Evolutionary conservation across 2,888 invertebrate species (phyloP).

Genomic region (Parapristionchus giblindavisi): DNA sequence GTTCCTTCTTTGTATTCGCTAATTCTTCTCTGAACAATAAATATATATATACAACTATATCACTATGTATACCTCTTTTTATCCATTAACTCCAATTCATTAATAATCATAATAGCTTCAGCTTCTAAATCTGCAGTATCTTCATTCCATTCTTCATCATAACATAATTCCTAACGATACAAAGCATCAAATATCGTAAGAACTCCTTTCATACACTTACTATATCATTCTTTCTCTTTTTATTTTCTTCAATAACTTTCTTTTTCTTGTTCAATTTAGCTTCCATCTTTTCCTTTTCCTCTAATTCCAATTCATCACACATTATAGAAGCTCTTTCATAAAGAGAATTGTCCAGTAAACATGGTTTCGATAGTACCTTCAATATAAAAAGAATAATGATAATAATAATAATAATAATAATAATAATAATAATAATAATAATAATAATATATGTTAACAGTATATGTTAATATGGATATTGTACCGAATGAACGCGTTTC

Average conservation of each 20-base stretch:
- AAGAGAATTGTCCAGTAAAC: conserved; percentile 39
- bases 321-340: conserved; percentile 32
- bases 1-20: background rate
- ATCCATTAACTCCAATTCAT: conserved; percentile 31
- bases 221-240: too few species aligned
- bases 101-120: conserved; percentile 43
- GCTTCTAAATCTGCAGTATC: conserved; percentile 40
- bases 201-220: background rate
- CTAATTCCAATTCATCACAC: conserved; percentile 38
- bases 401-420: background rate
- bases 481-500: conserved; percentile 47
- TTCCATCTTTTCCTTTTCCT: conserved; percentile 28
- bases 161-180: background rate
- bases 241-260: too few species aligned
- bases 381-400: conserved; percentile 3
- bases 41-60: too few species aligned
- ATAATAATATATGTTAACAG: background rate
- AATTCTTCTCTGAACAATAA: conserved; percentile 11
- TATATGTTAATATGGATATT: conserved; percentile 1
- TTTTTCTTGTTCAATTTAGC: conserved; percentile 13
- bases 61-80: too few species aligned
- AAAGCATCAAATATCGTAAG: background rate
- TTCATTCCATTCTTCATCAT: conserved; percentile 44
- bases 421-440: background rate
- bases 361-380: conserved; percentile 40